Conservation (phyloP, 2,113 vertebrate species). For the Macaca mulatta region DNA sequence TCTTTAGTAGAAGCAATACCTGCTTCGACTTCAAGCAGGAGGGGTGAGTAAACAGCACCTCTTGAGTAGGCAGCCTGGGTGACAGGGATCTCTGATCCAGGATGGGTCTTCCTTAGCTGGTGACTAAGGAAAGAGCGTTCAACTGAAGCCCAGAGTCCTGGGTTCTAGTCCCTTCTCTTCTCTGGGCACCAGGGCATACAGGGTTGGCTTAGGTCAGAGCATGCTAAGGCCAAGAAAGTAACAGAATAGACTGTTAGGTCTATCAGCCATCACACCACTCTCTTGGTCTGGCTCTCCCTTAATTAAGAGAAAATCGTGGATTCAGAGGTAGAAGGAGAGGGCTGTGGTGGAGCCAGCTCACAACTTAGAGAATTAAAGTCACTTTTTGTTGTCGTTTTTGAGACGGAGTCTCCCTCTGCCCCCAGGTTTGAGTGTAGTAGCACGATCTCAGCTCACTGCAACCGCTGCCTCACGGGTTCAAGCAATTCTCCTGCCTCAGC, state of each 20-base stretch:
- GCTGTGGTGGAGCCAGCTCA: background rate
- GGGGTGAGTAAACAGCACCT: background rate
- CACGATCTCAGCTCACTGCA: background rate
- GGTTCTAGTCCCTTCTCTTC: background rate
- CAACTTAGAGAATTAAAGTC: background rate
- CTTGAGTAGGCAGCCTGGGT: background rate
- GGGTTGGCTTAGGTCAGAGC: background rate
- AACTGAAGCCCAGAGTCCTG: background rate
- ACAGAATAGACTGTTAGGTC: background rate
- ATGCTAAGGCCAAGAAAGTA: background rate
- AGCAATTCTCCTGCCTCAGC: background rate
- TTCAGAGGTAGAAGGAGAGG: accelerated
- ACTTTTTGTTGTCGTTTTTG: background rate
- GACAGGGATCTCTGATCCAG: background rate
- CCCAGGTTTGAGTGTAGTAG: background rate
- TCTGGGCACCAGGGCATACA: background rate
- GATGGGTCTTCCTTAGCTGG: background rate
- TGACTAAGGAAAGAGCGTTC: background rate
- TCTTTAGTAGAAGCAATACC: background rate
- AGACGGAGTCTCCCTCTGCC: background rate
- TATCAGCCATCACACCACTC: background rate
- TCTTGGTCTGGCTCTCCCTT: background rate
- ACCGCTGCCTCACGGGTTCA: background rate
- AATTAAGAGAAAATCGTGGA: background rate
- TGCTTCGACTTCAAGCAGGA: background rate